Evolutionary conservation across 2,797 vertebrate genomes (phyloP).

Genomic region (Rhinichthys osculus): DNA sequence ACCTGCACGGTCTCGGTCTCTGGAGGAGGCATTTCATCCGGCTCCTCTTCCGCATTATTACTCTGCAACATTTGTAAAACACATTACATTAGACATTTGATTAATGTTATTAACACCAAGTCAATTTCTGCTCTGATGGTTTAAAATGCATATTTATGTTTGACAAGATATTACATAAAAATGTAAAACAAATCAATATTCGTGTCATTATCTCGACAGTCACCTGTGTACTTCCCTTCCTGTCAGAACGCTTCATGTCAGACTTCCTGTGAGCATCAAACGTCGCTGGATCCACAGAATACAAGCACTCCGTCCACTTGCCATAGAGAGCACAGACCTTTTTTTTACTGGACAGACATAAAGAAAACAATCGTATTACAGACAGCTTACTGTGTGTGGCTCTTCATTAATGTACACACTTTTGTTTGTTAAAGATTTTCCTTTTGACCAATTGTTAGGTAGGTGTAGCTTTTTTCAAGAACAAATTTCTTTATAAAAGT

Average conservation of each 20-base stretch:
- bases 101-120: not conserved
- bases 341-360: slow-evolving; percentile 85
- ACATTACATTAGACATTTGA: not conserved
- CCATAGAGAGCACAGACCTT: slow-evolving; percentile 94
- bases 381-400: not conserved
- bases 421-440: not conserved
- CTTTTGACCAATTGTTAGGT: not conserved
- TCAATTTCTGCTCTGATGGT: not conserved
- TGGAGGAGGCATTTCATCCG: slow-evolving; percentile 90
- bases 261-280: slow-evolving; percentile 92
- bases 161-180: not conserved
- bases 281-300: slow-evolving; percentile 83
- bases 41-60: slow-evolving; percentile 83
- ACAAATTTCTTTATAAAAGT: not conserved
- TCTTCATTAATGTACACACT: not conserved
- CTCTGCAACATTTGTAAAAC: not conserved
- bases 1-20: slow-evolving; percentile 91
- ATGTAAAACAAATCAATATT: not conserved
- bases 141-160: not conserved
- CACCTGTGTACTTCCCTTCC: slow-evolving; percentile 88
- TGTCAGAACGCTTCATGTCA: slow-evolving; percentile 89
- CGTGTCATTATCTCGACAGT: not conserved
- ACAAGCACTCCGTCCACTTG: slow-evolving; percentile 97
- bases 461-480: not conserved
- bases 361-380: not conserved